Evolutionary conservation across 2,113 vertebrate species (phyloP).

Genomic region (Cheirogaleus medius): DNA sequence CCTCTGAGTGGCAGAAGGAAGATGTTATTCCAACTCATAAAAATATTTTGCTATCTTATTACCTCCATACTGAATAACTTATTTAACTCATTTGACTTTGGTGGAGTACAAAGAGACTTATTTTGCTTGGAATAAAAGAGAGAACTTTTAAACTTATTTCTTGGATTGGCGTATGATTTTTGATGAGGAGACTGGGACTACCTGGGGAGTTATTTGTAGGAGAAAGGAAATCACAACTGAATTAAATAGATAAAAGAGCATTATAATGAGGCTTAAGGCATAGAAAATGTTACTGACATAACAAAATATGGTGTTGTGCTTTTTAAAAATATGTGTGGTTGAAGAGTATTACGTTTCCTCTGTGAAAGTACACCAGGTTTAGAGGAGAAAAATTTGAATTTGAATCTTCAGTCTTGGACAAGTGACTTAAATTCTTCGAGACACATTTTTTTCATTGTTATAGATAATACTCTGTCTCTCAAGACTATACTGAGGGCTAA

Average conservation of each 20-base stretch:
- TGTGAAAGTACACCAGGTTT: background rate
- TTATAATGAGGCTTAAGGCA: background rate
- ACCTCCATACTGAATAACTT: background rate
- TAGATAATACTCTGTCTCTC: background rate
- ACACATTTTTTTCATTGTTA: background rate
- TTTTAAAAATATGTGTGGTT: background rate
- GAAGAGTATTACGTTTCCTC: background rate
- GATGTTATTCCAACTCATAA: slow-evolving; percentile 51
- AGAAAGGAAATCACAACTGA: background rate
- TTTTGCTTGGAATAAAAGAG: background rate
- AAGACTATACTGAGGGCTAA: background rate
- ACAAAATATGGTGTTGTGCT: background rate
- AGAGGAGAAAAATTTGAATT: background rate
- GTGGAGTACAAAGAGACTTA: background rate
- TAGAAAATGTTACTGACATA: background rate
- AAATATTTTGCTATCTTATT: slow-evolving; percentile 67
- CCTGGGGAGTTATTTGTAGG: background rate
- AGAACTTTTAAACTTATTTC: background rate
- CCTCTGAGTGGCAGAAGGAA: slow-evolving; percentile 44
- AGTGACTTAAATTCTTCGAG: background rate
- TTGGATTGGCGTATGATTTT: background rate
- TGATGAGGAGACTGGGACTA: background rate
- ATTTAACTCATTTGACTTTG: slow-evolving; percentile 25
- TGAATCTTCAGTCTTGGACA: slow-evolving; percentile 8
- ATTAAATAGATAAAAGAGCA: background rate